A percentile compares a stretch with the other conserved stretches of the same genome.
These are phyloP conservation scores for Drosophila lini DNA, from an alignment of 1,140 invertebrate species.

Conservation along the genomic window DNA sequence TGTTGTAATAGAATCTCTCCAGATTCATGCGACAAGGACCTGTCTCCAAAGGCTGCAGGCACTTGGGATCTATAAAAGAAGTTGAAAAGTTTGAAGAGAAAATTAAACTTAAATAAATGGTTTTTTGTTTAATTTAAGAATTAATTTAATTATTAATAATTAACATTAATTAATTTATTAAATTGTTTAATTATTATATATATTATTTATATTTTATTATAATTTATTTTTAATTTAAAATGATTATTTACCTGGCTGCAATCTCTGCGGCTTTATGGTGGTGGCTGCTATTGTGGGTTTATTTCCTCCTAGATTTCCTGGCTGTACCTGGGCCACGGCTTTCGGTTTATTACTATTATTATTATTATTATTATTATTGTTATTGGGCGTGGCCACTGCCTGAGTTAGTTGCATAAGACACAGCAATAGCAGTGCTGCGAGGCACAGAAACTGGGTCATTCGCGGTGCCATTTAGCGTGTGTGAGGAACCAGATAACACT, in stretches of 20 bases:
- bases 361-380: conserved; percentile 9
- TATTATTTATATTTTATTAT: no score
- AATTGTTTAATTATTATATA: no score
- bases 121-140: no score
- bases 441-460: conserved; percentile 61
- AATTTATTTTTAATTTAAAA: no score
- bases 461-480: conserved; percentile 20
- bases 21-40: conserved; percentile 81
- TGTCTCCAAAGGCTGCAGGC: conserved; percentile 66
- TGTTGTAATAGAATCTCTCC: conserved; percentile 74
- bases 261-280: conserved; percentile 24
- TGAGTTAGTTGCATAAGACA: conserved; percentile 41
- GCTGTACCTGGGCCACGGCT: conserved; percentile 14
- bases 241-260: conserved; percentile 5
- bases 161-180: no score
- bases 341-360: conserved; percentile 19
- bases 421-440: conserved; percentile 39
- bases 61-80: conserved; percentile 59
- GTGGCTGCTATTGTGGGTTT: conserved; percentile 5
- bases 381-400: conserved; percentile 45
- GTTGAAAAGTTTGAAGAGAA: neutral
- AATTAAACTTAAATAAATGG: neutral
- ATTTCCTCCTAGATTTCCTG: conserved; percentile 12
- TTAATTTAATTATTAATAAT: no score
- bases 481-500: conserved; percentile 46